Base-by-base conservation (phyloP, 2,888 invertebrate species). In the Caenorhabditis auriculariae region DNA sequence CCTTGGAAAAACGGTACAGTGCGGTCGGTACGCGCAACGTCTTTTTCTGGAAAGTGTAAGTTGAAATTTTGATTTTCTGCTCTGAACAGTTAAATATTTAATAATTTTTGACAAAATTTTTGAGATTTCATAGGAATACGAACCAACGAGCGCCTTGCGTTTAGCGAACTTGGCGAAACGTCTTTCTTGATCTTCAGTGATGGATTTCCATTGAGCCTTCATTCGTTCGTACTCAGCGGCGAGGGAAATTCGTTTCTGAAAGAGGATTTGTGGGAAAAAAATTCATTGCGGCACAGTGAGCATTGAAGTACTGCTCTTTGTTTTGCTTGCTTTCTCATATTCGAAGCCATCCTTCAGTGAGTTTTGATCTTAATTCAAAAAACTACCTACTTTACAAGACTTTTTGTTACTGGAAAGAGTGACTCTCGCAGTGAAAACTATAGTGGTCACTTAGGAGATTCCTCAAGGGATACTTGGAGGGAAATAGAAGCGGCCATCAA, bases 121-220 rank as follows among this genome's bases (percentile, higher is more conserved):
- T 12, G 7, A 24, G 6, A 24, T 24, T 3, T 23, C 12, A 21
- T 24, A 29, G 15, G 15, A 37, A 37, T 26, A 58, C 77, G 73
- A 80, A 88, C 88, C 88, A 51, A 96, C 92, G 54, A 95, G 86
- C 81, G 89, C 91, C 84, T 94, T 94, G 69, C 91, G 86, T 76
- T 95, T 94, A 55, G 91, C 87, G 82, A 89, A 91, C 73, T 90
- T 89, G 2, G 90, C 86, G 83, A 95, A 96, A 69, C 90, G 88
- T 1, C 87, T 86, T 82, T 95, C 93, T 82, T 98, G 98, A 0
- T 87, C 88, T 17, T 87, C 87, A 0, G 89, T 89, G 85, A 98
- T 90, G 0, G 90, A 89, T 67, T 89, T 87, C 98, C 98, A 98
- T 82, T 98, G 96, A 21, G 90, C 86, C 82, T 96, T 98, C 93